A percentile compares a stretch with the other conserved stretches of the same genome.
phyloP scores from a whole-genome alignment of 2,113 vertebrate species.

The Crypturellus undulatus region DNA sequence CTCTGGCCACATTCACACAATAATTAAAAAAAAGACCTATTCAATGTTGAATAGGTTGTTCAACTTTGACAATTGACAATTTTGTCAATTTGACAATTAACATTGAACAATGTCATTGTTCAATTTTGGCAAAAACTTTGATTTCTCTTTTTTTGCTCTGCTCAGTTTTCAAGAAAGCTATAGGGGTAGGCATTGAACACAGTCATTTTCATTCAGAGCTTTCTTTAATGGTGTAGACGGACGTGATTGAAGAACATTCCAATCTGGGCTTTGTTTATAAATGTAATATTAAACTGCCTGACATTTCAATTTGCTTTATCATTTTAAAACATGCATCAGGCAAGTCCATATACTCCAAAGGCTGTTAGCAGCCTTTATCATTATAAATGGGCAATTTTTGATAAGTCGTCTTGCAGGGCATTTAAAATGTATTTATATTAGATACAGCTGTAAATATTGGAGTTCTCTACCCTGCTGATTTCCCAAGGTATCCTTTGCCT shows the following conservation, averaged over 20 bases:
- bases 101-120: too few species aligned
- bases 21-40: neutral
- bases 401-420: neutral
- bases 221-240: neutral
- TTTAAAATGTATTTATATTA: neutral
- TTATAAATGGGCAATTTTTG: neutral
- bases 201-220: neutral
- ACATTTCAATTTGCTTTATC: neutral
- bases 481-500: neutral
- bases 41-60: neutral
- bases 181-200: neutral
- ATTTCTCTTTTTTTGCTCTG: neutral
- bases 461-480: neutral
- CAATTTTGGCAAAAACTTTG: neutral
- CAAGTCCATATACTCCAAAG: neutral
- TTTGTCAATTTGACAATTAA: too few species aligned
- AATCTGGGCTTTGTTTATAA: neutral
- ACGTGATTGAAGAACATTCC: neutral
- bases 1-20: neutral
- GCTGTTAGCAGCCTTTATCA: neutral
- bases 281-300: neutral
- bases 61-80: too few species aligned
- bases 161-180: neutral
- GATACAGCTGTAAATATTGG: neutral
- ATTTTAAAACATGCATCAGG: neutral